phyloP scores from a whole-genome alignment of 2,888 invertebrate species.

The Drosophila kuntzei region DNA sequence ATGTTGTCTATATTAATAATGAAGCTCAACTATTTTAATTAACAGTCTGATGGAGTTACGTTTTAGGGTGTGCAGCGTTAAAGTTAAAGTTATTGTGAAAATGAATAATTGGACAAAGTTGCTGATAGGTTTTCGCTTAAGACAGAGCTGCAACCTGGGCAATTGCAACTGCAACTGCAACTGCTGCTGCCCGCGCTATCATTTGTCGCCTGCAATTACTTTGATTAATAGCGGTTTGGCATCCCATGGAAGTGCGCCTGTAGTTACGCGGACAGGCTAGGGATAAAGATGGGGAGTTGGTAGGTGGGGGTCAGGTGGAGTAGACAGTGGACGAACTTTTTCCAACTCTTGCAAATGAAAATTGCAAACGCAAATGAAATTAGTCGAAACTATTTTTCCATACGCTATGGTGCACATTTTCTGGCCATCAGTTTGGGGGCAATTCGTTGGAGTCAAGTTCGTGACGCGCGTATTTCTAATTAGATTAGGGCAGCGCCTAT shows the following conservation, averaged over 20 bases:
- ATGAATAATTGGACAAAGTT: constrained; percentile 1
- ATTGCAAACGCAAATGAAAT: constrained; percentile 77
- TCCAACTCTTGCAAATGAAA: constrained; percentile 65
- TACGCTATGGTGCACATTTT: constrained; percentile 46
- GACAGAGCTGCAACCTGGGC: constrained; percentile 41
- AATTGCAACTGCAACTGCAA: background rate
- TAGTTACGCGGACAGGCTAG: constrained; percentile 14
- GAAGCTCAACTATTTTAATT: background rate
- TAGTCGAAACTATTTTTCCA: constrained; percentile 74
- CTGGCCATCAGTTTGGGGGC: background rate
- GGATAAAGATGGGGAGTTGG: background rate
- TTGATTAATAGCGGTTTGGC: constrained; percentile 81
- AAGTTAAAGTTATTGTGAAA: constrained; percentile 2
- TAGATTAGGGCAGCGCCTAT: constrained; percentile 67
- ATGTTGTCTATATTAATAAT: no score
- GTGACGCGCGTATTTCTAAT: constrained; percentile 81
- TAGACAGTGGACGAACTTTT: constrained; percentile 49
- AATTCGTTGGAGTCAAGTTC: constrained; percentile 71
- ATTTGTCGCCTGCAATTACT: constrained; percentile 74
- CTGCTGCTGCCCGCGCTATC: constrained; percentile 15
- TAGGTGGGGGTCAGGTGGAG: background rate
- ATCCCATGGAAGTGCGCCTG: constrained; percentile 52
- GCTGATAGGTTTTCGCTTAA: constrained; percentile 19
- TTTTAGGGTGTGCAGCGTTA: background rate
- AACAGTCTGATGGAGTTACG: background rate